These are phyloP conservation scores for Hyles lineata DNA, from an alignment of 2,888 invertebrate genomes.

Conservation along the genomic window DNA sequence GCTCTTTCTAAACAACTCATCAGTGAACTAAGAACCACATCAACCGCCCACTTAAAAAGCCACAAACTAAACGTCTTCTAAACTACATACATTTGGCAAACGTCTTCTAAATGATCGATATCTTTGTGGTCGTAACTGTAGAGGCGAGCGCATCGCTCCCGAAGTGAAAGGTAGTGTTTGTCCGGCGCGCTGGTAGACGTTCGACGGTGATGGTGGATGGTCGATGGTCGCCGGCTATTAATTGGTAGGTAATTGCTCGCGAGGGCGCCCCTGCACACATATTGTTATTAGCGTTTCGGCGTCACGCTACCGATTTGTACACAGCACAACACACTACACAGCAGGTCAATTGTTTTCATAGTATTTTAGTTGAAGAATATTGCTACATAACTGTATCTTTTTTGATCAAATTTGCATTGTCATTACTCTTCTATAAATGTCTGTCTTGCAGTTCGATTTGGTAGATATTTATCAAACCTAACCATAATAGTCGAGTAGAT, in stretches of 20 bases:
- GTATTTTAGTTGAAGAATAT: too few relatives aligned
- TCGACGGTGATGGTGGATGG: neutral
- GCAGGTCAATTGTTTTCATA: slow-evolving; percentile 18
- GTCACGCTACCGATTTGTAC: slow-evolving; percentile 43
- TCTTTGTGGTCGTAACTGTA: neutral
- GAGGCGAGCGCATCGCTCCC: neutral
- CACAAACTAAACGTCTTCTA: too few relatives aligned
- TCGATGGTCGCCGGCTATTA: slow-evolving; percentile 47
- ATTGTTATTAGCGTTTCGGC: slow-evolving; percentile 48
- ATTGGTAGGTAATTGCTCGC: slow-evolving; percentile 65
- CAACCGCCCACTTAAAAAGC: too few relatives aligned
- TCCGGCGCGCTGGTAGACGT: neutral
- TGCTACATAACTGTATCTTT: too few relatives aligned
- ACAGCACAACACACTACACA: slow-evolving; percentile 17
- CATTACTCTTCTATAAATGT: too few relatives aligned
- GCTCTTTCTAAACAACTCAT: too few relatives aligned
- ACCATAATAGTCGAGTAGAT: neutral
- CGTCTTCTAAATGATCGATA: neutral
- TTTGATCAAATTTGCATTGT: too few relatives aligned
- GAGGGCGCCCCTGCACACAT: slow-evolving; percentile 47
- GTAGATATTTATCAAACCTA: neutral
- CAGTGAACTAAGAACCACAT: too few relatives aligned
- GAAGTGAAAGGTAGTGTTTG: slow-evolving; percentile 7
- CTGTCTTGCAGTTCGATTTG: neutral
- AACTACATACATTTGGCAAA: too few relatives aligned